Conservation (phyloP, 2,888 invertebrate genomes). For the Apamea monoglypha region DNA sequence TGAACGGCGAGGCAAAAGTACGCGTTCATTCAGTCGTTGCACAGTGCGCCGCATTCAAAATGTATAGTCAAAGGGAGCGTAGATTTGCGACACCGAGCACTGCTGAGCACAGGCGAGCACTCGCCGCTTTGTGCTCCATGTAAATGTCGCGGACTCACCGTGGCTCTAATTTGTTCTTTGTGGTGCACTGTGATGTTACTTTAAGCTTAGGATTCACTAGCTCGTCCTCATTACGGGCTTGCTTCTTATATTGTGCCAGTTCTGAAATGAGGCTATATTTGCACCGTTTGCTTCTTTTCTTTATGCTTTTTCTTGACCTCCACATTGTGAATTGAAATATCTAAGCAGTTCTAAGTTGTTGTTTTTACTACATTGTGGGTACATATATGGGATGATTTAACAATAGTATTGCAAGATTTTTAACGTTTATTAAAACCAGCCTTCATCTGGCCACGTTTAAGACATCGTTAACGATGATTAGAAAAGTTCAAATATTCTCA, state of each 20-base stretch:
- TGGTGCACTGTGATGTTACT: slow-evolving; percentile 49
- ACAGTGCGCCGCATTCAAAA: slow-evolving; percentile 58
- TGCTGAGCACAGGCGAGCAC: slow-evolving; percentile 18
- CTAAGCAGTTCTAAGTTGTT: too few relatives aligned
- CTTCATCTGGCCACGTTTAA: neutral
- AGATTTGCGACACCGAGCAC: slow-evolving; percentile 43
- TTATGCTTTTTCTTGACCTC: slow-evolving; percentile 23
- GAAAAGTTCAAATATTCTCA: neutral
- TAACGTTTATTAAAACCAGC: neutral
- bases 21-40: slow-evolving; percentile 59
- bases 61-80: slow-evolving; percentile 59
- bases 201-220: slow-evolving; percentile 47
- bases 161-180: slow-evolving; percentile 56
- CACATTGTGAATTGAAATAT: slow-evolving; percentile 4
- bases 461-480: neutral
- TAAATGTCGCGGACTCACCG: slow-evolving; percentile 45
- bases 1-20: slow-evolving; percentile 48
- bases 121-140: slow-evolving; percentile 53
- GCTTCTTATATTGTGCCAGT: slow-evolving; percentile 36
- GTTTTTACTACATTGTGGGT: too few relatives aligned
- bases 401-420: neutral
- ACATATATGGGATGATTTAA: neutral
- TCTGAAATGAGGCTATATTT: slow-evolving; percentile 42
- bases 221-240: slow-evolving; percentile 48
- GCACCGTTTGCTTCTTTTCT: slow-evolving; percentile 20